These are phyloP conservation scores for Carlito syrichta DNA, from an alignment of 2,113 vertebrate species.

Conservation along the genomic window DNA sequence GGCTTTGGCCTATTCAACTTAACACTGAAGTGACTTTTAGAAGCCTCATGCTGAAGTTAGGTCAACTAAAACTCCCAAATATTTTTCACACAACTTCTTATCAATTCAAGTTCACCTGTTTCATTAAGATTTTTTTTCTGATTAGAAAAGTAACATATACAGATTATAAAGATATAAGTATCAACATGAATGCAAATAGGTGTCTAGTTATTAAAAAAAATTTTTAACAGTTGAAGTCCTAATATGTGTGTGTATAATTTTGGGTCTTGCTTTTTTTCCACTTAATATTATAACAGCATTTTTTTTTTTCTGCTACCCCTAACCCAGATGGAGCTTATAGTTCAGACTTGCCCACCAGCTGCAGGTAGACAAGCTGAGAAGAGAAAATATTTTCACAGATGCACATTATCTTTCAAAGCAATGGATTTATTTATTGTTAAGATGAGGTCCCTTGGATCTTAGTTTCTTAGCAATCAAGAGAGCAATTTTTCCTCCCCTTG, in stretches of 20 bases:
- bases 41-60: not conserved
- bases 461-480: not conserved
- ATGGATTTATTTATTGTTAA: not conserved
- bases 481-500: not conserved
- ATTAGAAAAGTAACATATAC: not conserved
- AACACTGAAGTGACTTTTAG: not conserved
- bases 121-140: not conserved
- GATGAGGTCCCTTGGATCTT: not conserved
- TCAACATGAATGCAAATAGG: not conserved
- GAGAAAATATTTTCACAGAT: not conserved
- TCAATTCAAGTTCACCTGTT: not conserved
- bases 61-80: not conserved
- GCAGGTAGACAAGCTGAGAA: not conserved
- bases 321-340: not conserved
- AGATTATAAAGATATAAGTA: not conserved
- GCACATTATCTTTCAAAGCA: not conserved
- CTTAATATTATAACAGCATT: not conserved
- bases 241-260: not conserved
- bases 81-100: not conserved
- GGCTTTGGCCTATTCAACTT: not conserved
- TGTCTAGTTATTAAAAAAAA: not conserved
- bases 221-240: not conserved
- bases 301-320: not conserved
- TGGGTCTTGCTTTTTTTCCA: not conserved
- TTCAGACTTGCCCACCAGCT: not conserved